Evolutionary conservation across 2,113 vertebrate genomes (phyloP).

Genomic region (Mus musculus): GRCm39 chr11:64454001-64454500

Average conservation of each 20-base stretch:
- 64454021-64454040: not conserved
- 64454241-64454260: not conserved
- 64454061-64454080: not conserved
- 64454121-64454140: not conserved
- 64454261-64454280: not conserved
- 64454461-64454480: not conserved
- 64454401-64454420: not conserved
- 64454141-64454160: not conserved
- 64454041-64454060: not conserved
- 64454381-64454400: not conserved
- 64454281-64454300: not conserved
- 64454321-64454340: not conserved
- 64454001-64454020: slow-evolving; percentile 1
- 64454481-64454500: too few relatives aligned
- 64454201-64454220: not conserved
- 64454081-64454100: not conserved
- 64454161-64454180: not conserved
- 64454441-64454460: not conserved
- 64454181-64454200: not conserved
- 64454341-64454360: not conserved
- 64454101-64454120: not conserved
- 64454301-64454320: not conserved
- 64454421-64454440: not conserved
- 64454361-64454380: rapidly evolving
- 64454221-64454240: not conserved